Conservation (phyloP, 1,140 invertebrate genomes). For the Drosophila ohnishii region DNA sequence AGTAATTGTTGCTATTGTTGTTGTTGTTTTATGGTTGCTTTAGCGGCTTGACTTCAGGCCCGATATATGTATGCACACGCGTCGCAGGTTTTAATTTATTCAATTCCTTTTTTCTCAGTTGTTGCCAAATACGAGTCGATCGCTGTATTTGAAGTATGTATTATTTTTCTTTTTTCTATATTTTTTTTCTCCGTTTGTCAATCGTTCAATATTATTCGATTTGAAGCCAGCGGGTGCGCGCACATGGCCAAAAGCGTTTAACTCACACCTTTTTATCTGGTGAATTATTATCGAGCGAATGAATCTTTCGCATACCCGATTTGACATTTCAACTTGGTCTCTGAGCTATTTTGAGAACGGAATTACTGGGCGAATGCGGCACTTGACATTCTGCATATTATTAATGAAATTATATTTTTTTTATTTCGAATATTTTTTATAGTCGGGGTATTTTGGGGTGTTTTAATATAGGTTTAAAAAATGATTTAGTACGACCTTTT, state of each 20-base stretch:
- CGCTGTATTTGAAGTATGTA: slow-evolving; percentile 65
- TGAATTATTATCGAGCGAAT: slow-evolving; percentile 52
- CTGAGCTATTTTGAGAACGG: slow-evolving; percentile 17
- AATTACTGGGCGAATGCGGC: slow-evolving; percentile 24
- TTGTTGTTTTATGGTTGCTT: slow-evolving; percentile 39
- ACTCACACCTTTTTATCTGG: slow-evolving; percentile 45
- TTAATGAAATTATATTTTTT: not conserved
- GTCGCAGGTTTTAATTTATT: slow-evolving; percentile 71
- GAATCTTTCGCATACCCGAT: slow-evolving; percentile 27
- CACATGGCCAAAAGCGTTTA: slow-evolving; percentile 63
- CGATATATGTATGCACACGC: slow-evolving; percentile 71
- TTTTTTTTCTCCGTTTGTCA: slow-evolving; percentile 32
- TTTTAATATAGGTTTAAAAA: not conserved
- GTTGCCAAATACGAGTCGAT: slow-evolving; percentile 56
- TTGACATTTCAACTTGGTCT: slow-evolving; percentile 35
- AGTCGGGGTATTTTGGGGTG: not conserved
- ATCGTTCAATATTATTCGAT: slow-evolving; percentile 57
- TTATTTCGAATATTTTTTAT: not conserved
- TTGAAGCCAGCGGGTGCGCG: slow-evolving; percentile 22
- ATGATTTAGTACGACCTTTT: not conserved
- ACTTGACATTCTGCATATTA: slow-evolving; percentile 14
- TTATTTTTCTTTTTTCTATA: slow-evolving; percentile 57
- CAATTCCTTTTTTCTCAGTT: slow-evolving; percentile 56
- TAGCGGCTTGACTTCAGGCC: slow-evolving; percentile 36
- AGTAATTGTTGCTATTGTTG: slow-evolving; percentile 31